Base-by-base conservation (phyloP, 2,113 vertebrate genomes). In the Anser brachyrhynchus region DNA sequence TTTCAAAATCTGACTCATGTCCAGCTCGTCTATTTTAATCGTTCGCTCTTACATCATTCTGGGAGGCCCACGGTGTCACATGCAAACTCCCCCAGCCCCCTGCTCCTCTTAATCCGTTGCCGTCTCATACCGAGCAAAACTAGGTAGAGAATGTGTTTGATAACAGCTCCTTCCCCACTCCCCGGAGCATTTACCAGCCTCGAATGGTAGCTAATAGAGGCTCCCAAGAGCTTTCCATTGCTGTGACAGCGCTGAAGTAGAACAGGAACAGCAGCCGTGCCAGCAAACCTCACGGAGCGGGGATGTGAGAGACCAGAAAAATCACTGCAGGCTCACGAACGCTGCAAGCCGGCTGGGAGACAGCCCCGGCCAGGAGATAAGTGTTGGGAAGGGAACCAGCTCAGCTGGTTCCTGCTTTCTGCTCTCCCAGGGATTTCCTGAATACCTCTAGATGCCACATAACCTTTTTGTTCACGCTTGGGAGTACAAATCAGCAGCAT, bases 1-100 rank as follows among this genome's bases (percentile, higher is more conserved):
- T 90, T 97, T 97, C 97, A 97, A 97, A 86, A 10, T 93, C 94
- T 98, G 97, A 97, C 96, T 98, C 97, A 98, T 21, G 89, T 96
- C 96, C 97, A 97, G 79, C 75, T 86, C 74, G 87, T 95, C 97
- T 98, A 96, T 97, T 97, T 97, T 97, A 97, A 97, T 97, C 96
- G 73, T 93, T 84, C 78, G 93, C 95, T 95, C 94, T 97, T 95
- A 97, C 97, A 96, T 98, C 96, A 97, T 90, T 82, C 93, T 86
- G 58, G 0, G 97, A 95, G 97, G 97, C 96, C 95, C 95, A 95
- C 52, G 21, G 92, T 92, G 95, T 91, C 89, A 89, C 90, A 91
- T 93, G 94, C 93, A 92, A 89, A 69, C 62, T 93, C 65, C 89
- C 74, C 88, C 93, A 92, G 57, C 25, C 88, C 81, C 64, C n/a